Conservation (phyloP, 1,140 invertebrate genomes). For the Colletes gigas region DNA sequence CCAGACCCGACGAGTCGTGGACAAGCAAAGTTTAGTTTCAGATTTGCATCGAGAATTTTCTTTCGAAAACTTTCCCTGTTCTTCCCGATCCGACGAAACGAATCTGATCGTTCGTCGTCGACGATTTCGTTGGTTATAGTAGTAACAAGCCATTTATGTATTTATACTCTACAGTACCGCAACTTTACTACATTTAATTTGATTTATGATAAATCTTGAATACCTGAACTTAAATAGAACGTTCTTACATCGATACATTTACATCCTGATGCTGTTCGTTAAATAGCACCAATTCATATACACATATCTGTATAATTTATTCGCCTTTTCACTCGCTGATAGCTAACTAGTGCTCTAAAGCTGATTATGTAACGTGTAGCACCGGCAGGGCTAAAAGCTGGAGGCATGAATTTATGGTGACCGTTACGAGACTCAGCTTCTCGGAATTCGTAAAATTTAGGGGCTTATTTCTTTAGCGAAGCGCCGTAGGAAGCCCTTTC, state of each 20-base stretch:
- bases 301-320: not conserved
- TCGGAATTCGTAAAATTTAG: conserved; percentile 67
- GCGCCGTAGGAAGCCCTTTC: not conserved
- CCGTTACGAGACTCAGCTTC: conserved; percentile 51
- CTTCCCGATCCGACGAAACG: not conserved
- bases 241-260: too few species aligned
- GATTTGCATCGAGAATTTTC: conserved; percentile 18
- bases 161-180: too few species aligned
- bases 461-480: conserved; percentile 56
- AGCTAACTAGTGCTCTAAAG: conserved; percentile 44
- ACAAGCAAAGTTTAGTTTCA: conserved; percentile 50
- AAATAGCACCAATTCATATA: too few species aligned
- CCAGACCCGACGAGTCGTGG: conserved; percentile 37
- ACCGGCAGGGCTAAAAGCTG: conserved; percentile 17
- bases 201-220: not conserved
- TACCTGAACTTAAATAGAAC: too few species aligned
- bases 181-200: too few species aligned
- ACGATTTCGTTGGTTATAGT: too few species aligned
- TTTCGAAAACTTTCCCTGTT: not conserved
- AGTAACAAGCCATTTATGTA: too few species aligned
- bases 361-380: conserved; percentile 21
- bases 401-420: conserved; percentile 59
- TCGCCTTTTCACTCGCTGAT: conserved; percentile 53
- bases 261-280: too few species aligned
- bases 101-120: not conserved